These are phyloP conservation scores for Rhyacophila evoluta DNA, from an alignment of 2,888 invertebrate genomes.

Conservation along the genomic window DNA sequence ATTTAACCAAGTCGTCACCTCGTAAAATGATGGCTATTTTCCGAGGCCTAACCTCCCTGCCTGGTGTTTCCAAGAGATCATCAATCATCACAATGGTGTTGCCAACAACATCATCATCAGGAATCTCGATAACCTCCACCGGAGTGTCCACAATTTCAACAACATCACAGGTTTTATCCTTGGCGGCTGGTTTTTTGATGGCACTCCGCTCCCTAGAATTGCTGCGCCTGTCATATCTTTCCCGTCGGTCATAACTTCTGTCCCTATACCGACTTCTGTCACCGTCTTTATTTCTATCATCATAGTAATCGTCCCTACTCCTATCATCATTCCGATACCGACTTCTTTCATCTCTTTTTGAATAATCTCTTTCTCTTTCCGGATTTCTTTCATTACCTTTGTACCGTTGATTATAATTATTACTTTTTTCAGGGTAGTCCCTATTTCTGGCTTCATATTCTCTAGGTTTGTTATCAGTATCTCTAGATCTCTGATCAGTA, in stretches of 20 bases:
- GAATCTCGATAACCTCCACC: neutral
- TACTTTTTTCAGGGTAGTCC: constrained; percentile 53
- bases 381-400: constrained; percentile 51
- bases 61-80: constrained; percentile 85
- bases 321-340: constrained; percentile 56
- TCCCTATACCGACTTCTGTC: constrained; percentile 56
- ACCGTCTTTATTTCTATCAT: constrained; percentile 58
- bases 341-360: constrained; percentile 54
- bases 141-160: neutral
- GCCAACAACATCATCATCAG: constrained; percentile 56
- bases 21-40: constrained; percentile 89
- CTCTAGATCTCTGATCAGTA: constrained; percentile 53
- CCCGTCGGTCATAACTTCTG: constrained; percentile 55
- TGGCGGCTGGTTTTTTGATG: neutral
- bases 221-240: constrained; percentile 59
- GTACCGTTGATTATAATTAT: constrained; percentile 53
- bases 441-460: constrained; percentile 54
- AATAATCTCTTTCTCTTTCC: constrained; percentile 40
- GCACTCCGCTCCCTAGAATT: constrained; percentile 58
- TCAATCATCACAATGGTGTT: constrained; percentile 74
- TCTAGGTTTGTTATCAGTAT: constrained; percentile 56
- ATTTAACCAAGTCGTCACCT: too few species aligned
- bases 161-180: neutral
- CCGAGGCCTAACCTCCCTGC: constrained; percentile 81
- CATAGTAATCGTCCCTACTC: constrained; percentile 57